Evolutionary conservation across 2,888 invertebrate species (phyloP).

Genomic region (Nephrocerus scutellatus): DNA sequence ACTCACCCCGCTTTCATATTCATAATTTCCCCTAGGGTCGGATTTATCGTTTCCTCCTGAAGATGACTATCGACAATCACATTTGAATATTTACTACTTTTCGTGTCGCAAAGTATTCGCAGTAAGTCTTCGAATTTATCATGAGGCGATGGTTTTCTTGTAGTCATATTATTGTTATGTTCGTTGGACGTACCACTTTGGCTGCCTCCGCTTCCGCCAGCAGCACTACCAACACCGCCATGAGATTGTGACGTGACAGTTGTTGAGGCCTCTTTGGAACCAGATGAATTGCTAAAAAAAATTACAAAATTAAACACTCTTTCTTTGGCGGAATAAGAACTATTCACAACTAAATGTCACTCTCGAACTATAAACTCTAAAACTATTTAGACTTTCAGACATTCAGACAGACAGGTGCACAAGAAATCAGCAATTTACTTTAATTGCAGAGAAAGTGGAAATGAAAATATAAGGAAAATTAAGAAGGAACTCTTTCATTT

Average conservation of each 20-base stretch:
- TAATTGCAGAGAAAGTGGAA: too few species aligned
- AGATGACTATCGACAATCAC: conserved; percentile 50
- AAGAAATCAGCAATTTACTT: too few species aligned
- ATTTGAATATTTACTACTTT: conserved; percentile 35
- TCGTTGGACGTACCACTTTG: conserved; percentile 30
- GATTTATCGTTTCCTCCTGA: conserved; percentile 54
- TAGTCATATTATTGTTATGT: conserved; percentile 27
- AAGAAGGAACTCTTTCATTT: too few species aligned
- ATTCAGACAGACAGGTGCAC: too few species aligned
- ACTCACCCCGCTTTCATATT: conserved; percentile 49
- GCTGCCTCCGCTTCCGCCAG: conserved; percentile 29
- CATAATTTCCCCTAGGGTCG: conserved; percentile 64
- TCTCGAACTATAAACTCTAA: too few species aligned
- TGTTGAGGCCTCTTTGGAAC: conserved; percentile 46
- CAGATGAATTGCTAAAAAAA: conserved; percentile 43
- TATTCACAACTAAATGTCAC: too few species aligned
- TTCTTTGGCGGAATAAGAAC: too few species aligned
- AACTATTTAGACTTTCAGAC: too few species aligned
- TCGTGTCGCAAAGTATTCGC: conserved; percentile 30
- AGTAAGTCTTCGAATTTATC: conserved; percentile 42
- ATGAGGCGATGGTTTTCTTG: conserved; percentile 37
- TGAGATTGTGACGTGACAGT: conserved; percentile 32
- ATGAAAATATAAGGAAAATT: too few species aligned
- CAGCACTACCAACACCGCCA: conserved; percentile 21
- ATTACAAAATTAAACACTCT: conserved; percentile 3